phyloP scores from a whole-genome alignment of 2,113 vertebrate genomes.

The Nettapus auritus region DNA sequence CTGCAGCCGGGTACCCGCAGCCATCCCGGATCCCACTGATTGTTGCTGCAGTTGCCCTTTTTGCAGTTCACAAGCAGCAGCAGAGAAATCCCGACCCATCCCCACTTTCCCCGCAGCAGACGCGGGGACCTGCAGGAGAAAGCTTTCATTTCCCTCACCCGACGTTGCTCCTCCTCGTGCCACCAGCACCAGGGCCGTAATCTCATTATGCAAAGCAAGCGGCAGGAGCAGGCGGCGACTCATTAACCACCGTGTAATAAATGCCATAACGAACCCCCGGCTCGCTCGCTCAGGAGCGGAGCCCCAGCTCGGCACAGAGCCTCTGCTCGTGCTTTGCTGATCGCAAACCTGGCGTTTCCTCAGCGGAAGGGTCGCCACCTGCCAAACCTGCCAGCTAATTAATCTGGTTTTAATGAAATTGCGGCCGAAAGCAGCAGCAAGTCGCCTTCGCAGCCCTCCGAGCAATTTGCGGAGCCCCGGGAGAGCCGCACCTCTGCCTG shows the following conservation, averaged over 20 bases:
- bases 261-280: neutral
- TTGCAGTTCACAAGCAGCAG: neutral
- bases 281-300: neutral
- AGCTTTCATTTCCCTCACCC: neutral
- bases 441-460: no score
- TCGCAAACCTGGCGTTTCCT: neutral
- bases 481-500: neutral
- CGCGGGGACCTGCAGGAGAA: neutral
- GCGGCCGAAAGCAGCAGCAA: neutral
- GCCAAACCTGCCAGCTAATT: neutral
- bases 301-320: neutral
- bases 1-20: neutral
- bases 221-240: neutral
- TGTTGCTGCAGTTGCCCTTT: rapidly evolving
- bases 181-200: neutral
- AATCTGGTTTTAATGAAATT: constrained; percentile 36
- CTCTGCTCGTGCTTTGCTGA: neutral
- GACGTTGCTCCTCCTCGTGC: neutral
- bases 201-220: neutral
- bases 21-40: neutral
- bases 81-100: neutral
- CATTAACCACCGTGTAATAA: neutral
- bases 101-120: rapidly evolving
- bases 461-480: no score
- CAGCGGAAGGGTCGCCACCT: neutral